These are phyloP conservation scores for Cydia pomonella DNA, from an alignment of 1,140 invertebrate genomes.

Conservation along the genomic window DNA sequence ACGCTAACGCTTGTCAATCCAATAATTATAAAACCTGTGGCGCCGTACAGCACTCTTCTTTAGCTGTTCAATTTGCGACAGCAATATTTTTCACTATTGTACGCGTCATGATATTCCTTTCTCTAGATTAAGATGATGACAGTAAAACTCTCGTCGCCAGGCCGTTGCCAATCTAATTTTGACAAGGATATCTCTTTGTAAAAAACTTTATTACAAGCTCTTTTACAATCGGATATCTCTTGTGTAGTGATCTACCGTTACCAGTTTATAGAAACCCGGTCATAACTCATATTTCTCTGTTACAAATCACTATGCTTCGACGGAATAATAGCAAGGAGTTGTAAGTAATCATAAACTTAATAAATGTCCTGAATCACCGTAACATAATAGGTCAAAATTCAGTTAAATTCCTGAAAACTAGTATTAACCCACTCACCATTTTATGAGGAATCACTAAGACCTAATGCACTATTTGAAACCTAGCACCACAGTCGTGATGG, in stretches of 20 bases:
- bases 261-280: slow-evolving; percentile 21
- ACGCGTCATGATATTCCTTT: too few relatives aligned
- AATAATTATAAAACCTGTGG: neutral
- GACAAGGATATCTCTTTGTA: neutral
- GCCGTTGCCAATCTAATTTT: neutral
- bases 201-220: neutral
- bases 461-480: slow-evolving; percentile 31
- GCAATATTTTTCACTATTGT: too few relatives aligned
- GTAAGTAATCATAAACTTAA: slow-evolving; percentile 63
- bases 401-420: slow-evolving; percentile 18
- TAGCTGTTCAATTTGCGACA: too few relatives aligned
- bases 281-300: slow-evolving; percentile 28
- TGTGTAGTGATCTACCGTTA: neutral
- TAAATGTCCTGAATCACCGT: slow-evolving; percentile 13
- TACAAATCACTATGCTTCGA: slow-evolving; percentile 65
- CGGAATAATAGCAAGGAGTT: slow-evolving; percentile 75
- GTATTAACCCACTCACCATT: slow-evolving; percentile 28
- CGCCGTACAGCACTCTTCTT: too few relatives aligned
- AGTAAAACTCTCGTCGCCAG: slow-evolving; percentile 10
- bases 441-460: slow-evolving; percentile 14
- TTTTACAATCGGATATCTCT: neutral
- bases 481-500: slow-evolving; percentile 20
- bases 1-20: neutral
- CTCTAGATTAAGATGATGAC: neutral
- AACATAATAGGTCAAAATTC: slow-evolving; percentile 20